These are phyloP conservation scores for Spodoptera exigua DNA, from an alignment of 2,888 invertebrate genomes.

Conservation along the genomic window DNA sequence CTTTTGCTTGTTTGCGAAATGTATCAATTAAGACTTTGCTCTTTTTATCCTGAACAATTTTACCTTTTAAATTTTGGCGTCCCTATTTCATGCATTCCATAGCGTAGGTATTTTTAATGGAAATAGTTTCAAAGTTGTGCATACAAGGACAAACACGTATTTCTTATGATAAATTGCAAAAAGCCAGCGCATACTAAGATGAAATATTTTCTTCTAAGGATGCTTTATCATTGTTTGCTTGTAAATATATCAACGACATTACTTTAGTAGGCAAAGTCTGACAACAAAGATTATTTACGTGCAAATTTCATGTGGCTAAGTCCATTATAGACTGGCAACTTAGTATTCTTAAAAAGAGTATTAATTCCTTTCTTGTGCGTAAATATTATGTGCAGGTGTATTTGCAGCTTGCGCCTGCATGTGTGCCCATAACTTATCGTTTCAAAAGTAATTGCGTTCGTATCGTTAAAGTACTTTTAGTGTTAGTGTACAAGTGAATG, in stretches of 20 bases:
- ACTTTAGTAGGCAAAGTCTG: constrained; percentile 24
- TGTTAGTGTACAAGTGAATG: constrained; percentile 23
- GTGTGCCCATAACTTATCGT: constrained; percentile 41
- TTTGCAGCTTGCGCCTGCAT: constrained; percentile 51
- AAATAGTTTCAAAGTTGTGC: too few species aligned
- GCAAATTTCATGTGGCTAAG: constrained; percentile 35
- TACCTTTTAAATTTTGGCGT: too few species aligned
- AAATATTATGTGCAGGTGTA: constrained; percentile 51
- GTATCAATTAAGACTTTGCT: too few species aligned
- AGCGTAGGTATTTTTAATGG: too few species aligned
- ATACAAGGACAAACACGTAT: too few species aligned
- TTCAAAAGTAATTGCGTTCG: constrained; percentile 43
- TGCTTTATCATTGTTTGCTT: neutral
- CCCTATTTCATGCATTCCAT: too few species aligned
- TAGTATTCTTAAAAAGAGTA: constrained; percentile 46
- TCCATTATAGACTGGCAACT: constrained; percentile 38
- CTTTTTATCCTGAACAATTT: too few species aligned
- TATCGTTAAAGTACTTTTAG: constrained; percentile 36
- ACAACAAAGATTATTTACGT: constrained; percentile 36
- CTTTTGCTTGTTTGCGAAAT: too few species aligned
- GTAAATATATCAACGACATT: constrained; percentile 20
- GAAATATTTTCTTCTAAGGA: neutral
- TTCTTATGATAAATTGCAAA: too few species aligned
- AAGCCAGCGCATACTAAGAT: neutral
- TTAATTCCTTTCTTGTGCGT: constrained; percentile 46